phyloP scores from a whole-genome alignment of 2,888 invertebrate genomes.

The Agrotis clavis region DNA sequence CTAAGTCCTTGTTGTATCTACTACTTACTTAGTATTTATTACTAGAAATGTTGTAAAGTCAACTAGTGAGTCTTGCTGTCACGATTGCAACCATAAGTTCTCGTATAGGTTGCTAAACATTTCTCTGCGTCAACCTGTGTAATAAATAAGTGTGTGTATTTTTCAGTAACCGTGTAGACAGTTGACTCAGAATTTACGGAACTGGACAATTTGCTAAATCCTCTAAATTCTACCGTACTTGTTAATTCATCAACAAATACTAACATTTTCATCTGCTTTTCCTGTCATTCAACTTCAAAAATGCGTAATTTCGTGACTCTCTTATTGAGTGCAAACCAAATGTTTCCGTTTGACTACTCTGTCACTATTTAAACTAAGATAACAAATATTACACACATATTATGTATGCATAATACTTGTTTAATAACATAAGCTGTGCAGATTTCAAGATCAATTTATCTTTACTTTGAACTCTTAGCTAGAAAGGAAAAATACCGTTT shows the following conservation, averaged over 20 bases:
- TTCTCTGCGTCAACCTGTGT: too few relatives aligned
- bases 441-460: constrained; percentile 13
- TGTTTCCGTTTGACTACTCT: constrained; percentile 1
- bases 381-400: constrained; percentile 1
- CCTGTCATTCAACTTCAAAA: background rate
- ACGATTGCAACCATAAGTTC: too few relatives aligned
- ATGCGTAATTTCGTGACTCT: constrained; percentile 1
- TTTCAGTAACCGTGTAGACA: too few relatives aligned
- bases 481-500: background rate
- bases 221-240: too few relatives aligned
- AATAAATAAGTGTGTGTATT: too few relatives aligned
- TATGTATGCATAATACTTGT: constrained; percentile 2
- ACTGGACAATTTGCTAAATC: too few relatives aligned
- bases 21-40: too few relatives aligned
- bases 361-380: constrained; percentile 29
- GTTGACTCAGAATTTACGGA: too few relatives aligned
- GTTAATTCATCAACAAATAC: background rate
- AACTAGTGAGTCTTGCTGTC: too few relatives aligned
- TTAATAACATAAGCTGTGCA: constrained; percentile 30
- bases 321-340: constrained; percentile 16
- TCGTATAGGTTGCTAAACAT: too few relatives aligned
- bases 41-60: too few relatives aligned
- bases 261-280: background rate
- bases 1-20: too few relatives aligned
- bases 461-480: background rate